phyloP scores from a whole-genome alignment of 2,113 vertebrate species.

The Labeo rohita region DNA sequence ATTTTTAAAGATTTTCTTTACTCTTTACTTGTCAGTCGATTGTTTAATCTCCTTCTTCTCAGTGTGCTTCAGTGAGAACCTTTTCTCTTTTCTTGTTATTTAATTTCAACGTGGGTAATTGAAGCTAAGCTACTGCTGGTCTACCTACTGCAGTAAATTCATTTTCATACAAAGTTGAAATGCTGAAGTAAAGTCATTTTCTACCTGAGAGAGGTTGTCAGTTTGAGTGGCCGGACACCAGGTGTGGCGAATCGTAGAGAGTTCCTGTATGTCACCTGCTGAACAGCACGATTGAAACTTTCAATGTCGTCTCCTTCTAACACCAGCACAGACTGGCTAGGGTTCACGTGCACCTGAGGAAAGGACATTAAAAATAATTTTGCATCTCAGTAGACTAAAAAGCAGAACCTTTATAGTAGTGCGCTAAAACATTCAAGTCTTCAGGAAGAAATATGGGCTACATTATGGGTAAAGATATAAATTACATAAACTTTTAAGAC shows the following conservation, averaged over 20 bases:
- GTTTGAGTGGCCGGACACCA: slow-evolving; percentile 92
- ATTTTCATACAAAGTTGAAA: not conserved
- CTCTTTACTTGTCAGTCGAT: not conserved
- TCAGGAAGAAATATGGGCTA: not conserved
- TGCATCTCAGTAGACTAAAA: not conserved
- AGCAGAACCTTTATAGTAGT: not conserved
- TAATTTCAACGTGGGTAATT: not conserved
- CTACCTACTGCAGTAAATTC: not conserved
- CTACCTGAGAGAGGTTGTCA: slow-evolving; percentile 85
- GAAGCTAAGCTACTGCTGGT: not conserved
- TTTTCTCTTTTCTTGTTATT: not conserved
- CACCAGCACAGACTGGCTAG: slow-evolving; percentile 93
- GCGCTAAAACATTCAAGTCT: no score
- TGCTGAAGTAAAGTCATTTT: not conserved
- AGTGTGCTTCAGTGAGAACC: not conserved
- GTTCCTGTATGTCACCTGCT: slow-evolving; percentile 98
- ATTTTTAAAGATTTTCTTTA: not conserved
- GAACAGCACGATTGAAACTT: slow-evolving; percentile 95
- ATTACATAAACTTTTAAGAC: not conserved
- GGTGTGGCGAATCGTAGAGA: slow-evolving; percentile 95
- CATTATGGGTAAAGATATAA: not conserved
- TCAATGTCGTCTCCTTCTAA: slow-evolving; percentile 96
- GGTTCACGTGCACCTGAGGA: slow-evolving; percentile 93
- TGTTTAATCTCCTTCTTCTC: not conserved
- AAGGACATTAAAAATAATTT: not conserved